A percentile compares a stretch with the other conserved stretches of the same genome.
Evolutionary conservation across 2,113 vertebrate species (phyloP).

Genomic region (Bos javanicus): DNA sequence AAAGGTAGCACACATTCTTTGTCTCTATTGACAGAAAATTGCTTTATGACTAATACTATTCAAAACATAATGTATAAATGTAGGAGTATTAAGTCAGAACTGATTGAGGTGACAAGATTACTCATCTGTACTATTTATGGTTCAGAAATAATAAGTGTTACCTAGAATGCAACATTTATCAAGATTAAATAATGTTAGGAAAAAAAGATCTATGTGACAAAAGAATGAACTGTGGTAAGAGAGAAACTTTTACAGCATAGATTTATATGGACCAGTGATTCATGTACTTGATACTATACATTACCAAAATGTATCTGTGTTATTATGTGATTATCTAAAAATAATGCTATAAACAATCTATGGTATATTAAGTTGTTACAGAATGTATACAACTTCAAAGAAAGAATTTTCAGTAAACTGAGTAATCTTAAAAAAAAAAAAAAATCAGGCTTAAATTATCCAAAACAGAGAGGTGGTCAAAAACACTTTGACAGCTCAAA

Average conservation of each 20-base stretch:
- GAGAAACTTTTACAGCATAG: not conserved
- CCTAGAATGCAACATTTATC: not conserved
- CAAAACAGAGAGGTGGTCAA: not conserved
- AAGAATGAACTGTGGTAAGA: not conserved
- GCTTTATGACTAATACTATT: not conserved
- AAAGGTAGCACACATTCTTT: not conserved
- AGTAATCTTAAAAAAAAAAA: not conserved
- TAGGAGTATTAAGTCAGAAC: not conserved
- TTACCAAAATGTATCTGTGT: not conserved
- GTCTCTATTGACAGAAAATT: not conserved
- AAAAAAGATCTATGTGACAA: not conserved
- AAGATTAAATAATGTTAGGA: constrained; percentile 8
- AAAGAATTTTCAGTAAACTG: constrained; percentile 32
- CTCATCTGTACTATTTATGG: constrained; percentile 3
- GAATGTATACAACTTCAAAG: not conserved
- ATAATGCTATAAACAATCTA: not conserved
- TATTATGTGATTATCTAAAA: not conserved
- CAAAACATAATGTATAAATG: not conserved
- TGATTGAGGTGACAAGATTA: not conserved
- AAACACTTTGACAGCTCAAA: not conserved
- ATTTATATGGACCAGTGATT: constrained; percentile 27
- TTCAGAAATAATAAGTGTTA: constrained; percentile 17
- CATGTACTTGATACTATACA: not conserved
- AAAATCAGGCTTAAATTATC: not conserved
- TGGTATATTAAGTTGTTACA: not conserved